These are phyloP conservation scores for Gymnothorax reevesii DNA, from an alignment of 2,797 vertebrate species.

Conservation along the genomic window DNA sequence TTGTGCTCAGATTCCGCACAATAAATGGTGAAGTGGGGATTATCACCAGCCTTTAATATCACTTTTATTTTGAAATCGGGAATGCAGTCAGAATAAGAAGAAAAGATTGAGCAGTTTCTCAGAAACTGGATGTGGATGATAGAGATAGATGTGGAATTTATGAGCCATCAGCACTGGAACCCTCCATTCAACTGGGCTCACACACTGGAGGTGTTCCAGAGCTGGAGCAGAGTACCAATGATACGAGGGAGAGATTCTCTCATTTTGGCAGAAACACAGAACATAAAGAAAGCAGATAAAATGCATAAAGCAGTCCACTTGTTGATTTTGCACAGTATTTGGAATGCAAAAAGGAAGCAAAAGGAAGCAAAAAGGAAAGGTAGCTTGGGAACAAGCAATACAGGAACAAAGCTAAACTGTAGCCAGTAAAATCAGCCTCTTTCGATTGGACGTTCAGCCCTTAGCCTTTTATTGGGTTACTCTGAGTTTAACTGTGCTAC, in stretches of 20 bases:
- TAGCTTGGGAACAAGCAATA: neutral
- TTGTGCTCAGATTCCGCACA: conserved; percentile 10
- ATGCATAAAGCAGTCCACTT: neutral
- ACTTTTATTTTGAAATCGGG: conserved; percentile 7
- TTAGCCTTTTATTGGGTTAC: neutral
- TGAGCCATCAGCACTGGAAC: neutral
- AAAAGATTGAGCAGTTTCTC: neutral
- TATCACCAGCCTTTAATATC: neutral
- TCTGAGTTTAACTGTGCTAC: neutral
- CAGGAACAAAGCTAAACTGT: neutral
- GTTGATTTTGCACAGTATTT: neutral
- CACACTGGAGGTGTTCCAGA: neutral
- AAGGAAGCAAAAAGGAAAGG: neutral
- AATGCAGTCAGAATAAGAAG: neutral
- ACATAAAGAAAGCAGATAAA: neutral
- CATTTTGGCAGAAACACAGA: neutral
- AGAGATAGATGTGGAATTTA: neutral
- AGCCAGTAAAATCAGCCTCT: neutral
- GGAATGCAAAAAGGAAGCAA: neutral
- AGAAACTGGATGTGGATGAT: neutral
- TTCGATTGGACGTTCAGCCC: neutral
- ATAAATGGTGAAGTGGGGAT: conserved; percentile 26
- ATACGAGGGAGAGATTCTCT: neutral
- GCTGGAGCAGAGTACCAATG: neutral
- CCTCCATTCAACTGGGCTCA: neutral